Evolutionary conservation across 2,113 vertebrate species (phyloP), one percentile per base, ranked within the genome.

Genomic region (Callionymus lyra): DNA sequence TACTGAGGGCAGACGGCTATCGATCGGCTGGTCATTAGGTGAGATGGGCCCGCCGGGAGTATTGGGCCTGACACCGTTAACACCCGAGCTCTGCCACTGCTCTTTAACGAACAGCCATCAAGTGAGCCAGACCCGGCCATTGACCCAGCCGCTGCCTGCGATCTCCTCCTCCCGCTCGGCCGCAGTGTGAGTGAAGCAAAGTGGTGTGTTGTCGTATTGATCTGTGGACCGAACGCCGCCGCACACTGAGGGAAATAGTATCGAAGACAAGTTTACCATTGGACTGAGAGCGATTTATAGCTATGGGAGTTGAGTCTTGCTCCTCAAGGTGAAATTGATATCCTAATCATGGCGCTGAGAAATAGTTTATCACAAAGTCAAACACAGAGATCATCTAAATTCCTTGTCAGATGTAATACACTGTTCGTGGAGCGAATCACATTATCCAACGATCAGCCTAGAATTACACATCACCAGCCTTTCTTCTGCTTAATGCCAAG

Each of bases 1-100:
- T 34, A 19, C 42, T 16, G 66, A 70, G 68, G 65, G 48, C 65
- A 65, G 66, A 46, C 42, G 56, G 60, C 38, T 72, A 85, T 83
- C 37, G 65, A 82, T 79, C 61, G 76, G 65, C 40, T 13, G 64
- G 73, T 82, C 72, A 68, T 84, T 81, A 83, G 64, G 59, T 72
- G 66, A 39, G 72, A 56, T 56, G 6, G 62, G 59, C 58, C 42
- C 61, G 35, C 56, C 19, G 69, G 72, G 72, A 75, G 72, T 64
- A 76, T 77, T 61, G 19, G 63, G 46, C 9, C 70, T 56, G 72
- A 77, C 72, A 53, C 69, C 16, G 69, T 75, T 82, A 81, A 70
- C 74, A 59, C 54, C 21, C 34, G 12, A 53, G 44, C 51, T 14
- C 42, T 38, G 56, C 65, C 53, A 74, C 62, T 50, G 45, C 78